Conservation (phyloP, 1,140 invertebrate genomes). For the Papilio polytes region DNA sequence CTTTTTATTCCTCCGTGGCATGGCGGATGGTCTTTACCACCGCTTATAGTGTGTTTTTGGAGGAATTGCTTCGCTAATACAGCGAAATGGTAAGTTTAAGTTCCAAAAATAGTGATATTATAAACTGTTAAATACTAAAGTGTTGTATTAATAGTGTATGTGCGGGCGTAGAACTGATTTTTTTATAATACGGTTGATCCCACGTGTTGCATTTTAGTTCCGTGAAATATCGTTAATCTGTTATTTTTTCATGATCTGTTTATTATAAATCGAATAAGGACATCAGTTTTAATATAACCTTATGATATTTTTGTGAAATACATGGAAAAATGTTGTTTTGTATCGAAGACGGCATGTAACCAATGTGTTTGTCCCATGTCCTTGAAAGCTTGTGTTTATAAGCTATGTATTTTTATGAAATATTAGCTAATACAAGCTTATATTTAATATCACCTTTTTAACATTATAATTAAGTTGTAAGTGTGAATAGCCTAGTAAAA, state of each 20-base stretch:
- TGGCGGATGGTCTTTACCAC: constrained; percentile 82
- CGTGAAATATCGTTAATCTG: constrained; percentile 48
- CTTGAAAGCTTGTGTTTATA: constrained; percentile 4
- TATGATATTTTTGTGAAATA: neutral
- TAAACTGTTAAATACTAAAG: constrained; percentile 37
- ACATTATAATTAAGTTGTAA: neutral
- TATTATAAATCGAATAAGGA: neutral
- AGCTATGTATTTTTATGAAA: neutral
- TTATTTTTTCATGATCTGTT: constrained; percentile 46
- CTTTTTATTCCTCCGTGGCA: constrained; percentile 83
- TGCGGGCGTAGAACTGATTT: constrained; percentile 44
- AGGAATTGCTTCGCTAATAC: constrained; percentile 77
- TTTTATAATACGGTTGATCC: constrained; percentile 49
- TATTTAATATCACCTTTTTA: neutral
- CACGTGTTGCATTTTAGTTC: constrained; percentile 70
- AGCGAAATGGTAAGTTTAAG: constrained; percentile 82
- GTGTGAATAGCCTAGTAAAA: neutral
- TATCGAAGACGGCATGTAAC: neutral
- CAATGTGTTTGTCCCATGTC: constrained; percentile 10
- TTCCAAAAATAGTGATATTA: constrained; percentile 41
- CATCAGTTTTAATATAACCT: neutral
- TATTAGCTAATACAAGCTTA: neutral
- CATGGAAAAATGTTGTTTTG: constrained; percentile 25
- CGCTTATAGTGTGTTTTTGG: constrained; percentile 78
- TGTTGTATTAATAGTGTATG: constrained; percentile 57